These are phyloP conservation scores for Agapornis canus DNA, from an alignment of 2,797 vertebrate species.

Conservation along the genomic window DNA sequence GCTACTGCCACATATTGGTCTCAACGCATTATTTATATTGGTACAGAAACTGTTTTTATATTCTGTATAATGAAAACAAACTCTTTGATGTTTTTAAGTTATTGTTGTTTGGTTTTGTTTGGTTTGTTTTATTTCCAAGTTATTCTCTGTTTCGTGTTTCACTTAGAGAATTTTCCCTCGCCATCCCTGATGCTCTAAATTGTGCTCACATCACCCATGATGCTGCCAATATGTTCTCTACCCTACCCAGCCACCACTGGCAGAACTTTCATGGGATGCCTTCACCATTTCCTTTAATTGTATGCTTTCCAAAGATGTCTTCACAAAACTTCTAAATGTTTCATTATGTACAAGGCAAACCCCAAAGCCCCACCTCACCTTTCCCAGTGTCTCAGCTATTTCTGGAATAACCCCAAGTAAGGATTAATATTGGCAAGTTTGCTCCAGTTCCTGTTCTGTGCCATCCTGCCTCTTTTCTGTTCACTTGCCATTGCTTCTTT, in stretches of 20 bases:
- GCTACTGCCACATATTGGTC: neutral
- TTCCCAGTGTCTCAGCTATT: neutral
- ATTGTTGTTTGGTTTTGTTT: neutral
- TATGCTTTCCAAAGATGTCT: neutral
- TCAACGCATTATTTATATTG: neutral
- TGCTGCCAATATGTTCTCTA: neutral
- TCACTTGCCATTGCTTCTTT: neutral
- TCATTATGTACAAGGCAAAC: neutral
- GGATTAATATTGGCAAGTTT: neutral
- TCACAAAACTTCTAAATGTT: neutral
- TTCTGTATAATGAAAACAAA: neutral
- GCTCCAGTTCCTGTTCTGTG: neutral
- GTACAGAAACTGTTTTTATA: neutral
- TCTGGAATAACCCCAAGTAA: neutral
- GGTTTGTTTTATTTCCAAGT: neutral
- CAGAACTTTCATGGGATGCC: neutral
- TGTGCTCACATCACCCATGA: neutral
- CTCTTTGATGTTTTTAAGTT: neutral
- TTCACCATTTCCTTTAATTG: neutral
- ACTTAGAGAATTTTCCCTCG: neutral
- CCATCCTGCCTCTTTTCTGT: neutral
- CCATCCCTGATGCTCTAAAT: neutral
- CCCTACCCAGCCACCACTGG: accelerated
- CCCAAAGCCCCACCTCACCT: neutral
- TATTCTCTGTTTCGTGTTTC: neutral